These are phyloP conservation scores for Craseonycteris thonglongyai DNA, from an alignment of 2,113 vertebrate species.

Conservation along the genomic window DNA sequence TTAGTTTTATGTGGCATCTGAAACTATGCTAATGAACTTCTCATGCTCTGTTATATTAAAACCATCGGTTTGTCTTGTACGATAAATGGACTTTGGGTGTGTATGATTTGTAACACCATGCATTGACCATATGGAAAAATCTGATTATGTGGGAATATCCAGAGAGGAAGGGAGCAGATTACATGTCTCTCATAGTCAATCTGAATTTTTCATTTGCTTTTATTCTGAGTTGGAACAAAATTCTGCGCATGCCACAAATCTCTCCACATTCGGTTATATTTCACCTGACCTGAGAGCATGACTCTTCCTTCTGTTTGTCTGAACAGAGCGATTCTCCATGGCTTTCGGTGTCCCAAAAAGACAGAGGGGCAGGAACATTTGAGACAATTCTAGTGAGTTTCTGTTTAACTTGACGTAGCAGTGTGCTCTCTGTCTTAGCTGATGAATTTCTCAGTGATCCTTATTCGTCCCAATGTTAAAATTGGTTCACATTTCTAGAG, in stretches of 20 bases:
- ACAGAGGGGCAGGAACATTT: background rate
- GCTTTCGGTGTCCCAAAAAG: background rate
- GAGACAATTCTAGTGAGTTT: background rate
- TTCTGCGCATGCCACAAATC: background rate
- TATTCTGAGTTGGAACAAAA: background rate
- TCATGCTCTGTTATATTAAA: background rate
- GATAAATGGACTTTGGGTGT: background rate
- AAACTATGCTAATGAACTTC: background rate
- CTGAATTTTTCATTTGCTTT: background rate
- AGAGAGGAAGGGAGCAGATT: background rate
- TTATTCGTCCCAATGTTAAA: background rate
- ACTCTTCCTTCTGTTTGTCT: background rate
- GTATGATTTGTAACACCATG: background rate
- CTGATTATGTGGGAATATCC: background rate
- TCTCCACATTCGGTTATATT: background rate
- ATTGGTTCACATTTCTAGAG: background rate
- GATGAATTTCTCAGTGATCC: background rate
- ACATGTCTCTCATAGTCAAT: background rate
- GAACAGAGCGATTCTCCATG: background rate
- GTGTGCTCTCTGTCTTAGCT: background rate
- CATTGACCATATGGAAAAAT: background rate
- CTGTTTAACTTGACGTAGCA: background rate
- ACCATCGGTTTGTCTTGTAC: background rate
- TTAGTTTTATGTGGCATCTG: background rate
- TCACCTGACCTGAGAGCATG: background rate